Base-by-base conservation (phyloP, 35 echinoderm and acorn worm species). In the Ophioderma brevispina region DNA sequence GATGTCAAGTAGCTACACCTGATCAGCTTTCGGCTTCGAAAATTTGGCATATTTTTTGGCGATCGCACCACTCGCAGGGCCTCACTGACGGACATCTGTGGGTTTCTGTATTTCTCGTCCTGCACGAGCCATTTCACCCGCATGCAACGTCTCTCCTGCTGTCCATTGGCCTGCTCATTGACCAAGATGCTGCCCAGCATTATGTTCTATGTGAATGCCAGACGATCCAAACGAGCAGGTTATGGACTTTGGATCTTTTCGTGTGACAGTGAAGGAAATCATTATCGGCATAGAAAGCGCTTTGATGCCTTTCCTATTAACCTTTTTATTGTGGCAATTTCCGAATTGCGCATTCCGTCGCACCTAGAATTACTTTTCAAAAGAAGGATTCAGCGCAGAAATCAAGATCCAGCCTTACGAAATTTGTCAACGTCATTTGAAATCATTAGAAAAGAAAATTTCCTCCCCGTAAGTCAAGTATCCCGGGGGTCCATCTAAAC, bases 151-250 rank as follows among this genome's bases (percentile, higher is more conserved):
- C 87, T 93, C 4, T 95, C 91, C 63, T 99, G 97, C 39, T 95
- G 91, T 35, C 41, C n/a, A n/a, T 84, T 95, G 33, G 91, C 93
- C 6, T 33, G 95, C 0, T 84, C 95, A 25, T 87, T 99, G 90
- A 88, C 82, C 56, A 79, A 88, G 25, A 99, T 95, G 97, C 87
- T 99, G 76, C 90, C 97, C 21, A 99, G 90, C 88, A 99, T 99
- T 40, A 99, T 99, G 97, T 99, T 99, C 43, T 99, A 99, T 38
- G 93, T n/a, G 93, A 5, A 79, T 95, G 0, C 96, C 96, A 14
- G 36, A 41, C 31, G 78, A 87, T 76, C 93, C 97, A 1, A 78
- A 77, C 13, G 91, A 96, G 40, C 97, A 95, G 85, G 87, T 88
- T 13, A 84, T 95, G 78, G 97, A 95, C 82, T 95, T 99, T 82